Evolutionary conservation across 2,888 invertebrate genomes (phyloP).

Genomic region (Lasioglossum pauxillum): DNA sequence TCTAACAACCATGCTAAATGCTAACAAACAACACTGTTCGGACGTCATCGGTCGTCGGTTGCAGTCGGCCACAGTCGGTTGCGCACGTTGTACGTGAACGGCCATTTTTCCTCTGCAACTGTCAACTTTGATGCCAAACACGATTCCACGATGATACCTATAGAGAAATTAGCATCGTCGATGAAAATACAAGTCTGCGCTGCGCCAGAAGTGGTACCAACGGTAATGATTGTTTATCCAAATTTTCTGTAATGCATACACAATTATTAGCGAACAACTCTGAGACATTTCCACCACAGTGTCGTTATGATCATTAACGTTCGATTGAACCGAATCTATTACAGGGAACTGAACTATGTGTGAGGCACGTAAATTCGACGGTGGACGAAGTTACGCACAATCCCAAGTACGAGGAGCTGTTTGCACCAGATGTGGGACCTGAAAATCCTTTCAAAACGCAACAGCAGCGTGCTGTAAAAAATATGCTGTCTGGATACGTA

Average conservation of each 20-base stretch:
- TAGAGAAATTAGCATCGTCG: constrained; percentile 84
- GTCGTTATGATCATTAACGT: constrained; percentile 9
- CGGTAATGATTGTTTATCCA: constrained; percentile 84
- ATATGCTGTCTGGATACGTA: constrained; percentile 96
- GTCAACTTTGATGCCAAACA: constrained; percentile 41
- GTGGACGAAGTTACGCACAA: constrained; percentile 94
- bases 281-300: constrained; percentile 8
- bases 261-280: neutral
- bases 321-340: constrained; percentile 24
- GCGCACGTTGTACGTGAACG: no score
- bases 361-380: constrained; percentile 91
- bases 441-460: constrained; percentile 96
- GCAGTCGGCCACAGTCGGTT: no score
- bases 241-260: neutral
- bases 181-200: constrained; percentile 90
- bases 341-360: constrained; percentile 90
- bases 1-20: no score
- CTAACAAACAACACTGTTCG: no score
- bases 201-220: constrained; percentile 93
- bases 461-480: constrained; percentile 94
- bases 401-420: constrained; percentile 97
- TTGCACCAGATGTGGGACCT: constrained; percentile 96
- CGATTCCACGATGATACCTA: constrained; percentile 80
- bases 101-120: neutral
- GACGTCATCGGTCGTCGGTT: no score